Evolutionary conservation across 2,888 invertebrate species (phyloP).

Genomic region (Ichneumoninae sp.): DNA sequence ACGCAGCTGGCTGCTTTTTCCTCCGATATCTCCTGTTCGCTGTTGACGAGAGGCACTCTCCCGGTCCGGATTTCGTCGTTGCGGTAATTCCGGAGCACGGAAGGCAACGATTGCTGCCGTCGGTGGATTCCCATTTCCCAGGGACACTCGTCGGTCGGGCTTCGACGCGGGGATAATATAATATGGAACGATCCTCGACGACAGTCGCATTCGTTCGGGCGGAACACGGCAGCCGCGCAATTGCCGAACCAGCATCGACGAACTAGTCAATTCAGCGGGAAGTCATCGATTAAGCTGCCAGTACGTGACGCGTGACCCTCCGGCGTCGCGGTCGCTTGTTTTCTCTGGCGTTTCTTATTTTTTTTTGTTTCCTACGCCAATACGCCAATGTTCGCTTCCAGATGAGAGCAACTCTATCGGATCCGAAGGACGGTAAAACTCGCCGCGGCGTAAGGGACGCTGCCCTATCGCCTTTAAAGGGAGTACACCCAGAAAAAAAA

Average conservation of each 20-base stretch:
- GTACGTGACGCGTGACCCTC: not conserved
- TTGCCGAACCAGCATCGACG: not conserved
- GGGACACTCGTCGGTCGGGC: not conserved
- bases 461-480: not conserved
- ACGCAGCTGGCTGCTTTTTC: not conserved
- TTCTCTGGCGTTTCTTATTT: not conserved
- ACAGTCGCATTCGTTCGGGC: not conserved
- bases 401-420: conserved; percentile 21
- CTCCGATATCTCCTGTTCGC: not conserved
- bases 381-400: not conserved
- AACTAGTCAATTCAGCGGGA: conserved; percentile 24
- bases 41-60: not conserved
- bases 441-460: not conserved
- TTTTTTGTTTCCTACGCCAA: not conserved
- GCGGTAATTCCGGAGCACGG: not conserved
- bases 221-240: not conserved
- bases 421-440: not conserved
- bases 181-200: not conserved
- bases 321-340: not conserved
- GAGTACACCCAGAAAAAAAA: not conserved
- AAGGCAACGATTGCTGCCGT: not conserved
- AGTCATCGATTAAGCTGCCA: conserved; percentile 36
- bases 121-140: not conserved
- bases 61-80: not conserved
- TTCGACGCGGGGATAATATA: not conserved